These are phyloP conservation scores for Halictus quadricinctus DNA, from an alignment of 2,888 invertebrate species.

Conservation along the genomic window DNA sequence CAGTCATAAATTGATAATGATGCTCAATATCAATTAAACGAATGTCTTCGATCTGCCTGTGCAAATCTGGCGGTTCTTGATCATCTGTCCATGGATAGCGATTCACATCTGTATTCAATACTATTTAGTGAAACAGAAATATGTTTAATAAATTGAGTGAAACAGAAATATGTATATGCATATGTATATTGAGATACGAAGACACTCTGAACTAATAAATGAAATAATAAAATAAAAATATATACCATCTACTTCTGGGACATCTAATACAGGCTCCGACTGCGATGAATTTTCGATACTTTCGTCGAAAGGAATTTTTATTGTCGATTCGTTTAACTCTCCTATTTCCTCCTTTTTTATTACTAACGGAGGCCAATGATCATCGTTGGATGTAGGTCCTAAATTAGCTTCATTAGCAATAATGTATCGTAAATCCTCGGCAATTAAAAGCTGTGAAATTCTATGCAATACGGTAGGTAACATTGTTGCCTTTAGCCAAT, in stretches of 20 bases:
- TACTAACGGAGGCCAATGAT: conserved; percentile 75
- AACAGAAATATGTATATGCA: not conserved
- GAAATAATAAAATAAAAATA: not conserved
- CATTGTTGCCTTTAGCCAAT: conserved; percentile 93
- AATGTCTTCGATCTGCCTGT: conserved; percentile 84
- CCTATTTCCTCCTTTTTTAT: conserved; percentile 54
- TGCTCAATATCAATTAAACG: conserved; percentile 88
- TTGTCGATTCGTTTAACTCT: conserved; percentile 47
- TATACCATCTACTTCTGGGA: conserved; percentile 72
- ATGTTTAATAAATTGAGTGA: not conserved
- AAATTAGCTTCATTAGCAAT: conserved; percentile 83
- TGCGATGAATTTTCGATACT: conserved; percentile 36
- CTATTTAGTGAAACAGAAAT: conserved; percentile 42
- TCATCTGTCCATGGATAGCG: conserved; percentile 83
- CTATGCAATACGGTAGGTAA: conserved; percentile 94
- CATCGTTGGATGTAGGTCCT: conserved; percentile 79
- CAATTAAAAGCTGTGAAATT: conserved; percentile 87
- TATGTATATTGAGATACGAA: not conserved
- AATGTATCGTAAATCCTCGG: conserved; percentile 87
- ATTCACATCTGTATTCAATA: conserved; percentile 64
- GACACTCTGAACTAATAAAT: not conserved
- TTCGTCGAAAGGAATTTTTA: conserved; percentile 60
- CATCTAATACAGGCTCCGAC: conserved; percentile 46
- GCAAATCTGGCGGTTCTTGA: conserved; percentile 88
- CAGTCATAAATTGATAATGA: conserved; percentile 86